phyloP scores from a whole-genome alignment of 2,797 vertebrate genomes.

The Falco concolor region DNA sequence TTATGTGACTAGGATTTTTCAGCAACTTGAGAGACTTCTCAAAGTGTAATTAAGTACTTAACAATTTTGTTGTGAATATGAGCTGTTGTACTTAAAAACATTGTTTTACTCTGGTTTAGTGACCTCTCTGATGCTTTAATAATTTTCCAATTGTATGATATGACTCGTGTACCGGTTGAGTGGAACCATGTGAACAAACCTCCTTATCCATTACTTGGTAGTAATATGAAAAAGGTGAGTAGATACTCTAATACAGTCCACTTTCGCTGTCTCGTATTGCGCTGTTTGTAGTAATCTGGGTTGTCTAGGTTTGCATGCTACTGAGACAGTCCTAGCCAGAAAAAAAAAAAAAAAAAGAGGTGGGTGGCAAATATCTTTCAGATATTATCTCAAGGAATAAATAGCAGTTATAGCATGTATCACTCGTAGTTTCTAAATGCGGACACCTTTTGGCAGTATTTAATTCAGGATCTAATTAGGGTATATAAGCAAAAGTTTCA shows the following conservation, averaged over 20 bases:
- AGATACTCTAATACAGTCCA: background rate
- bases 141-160: constrained; percentile 91
- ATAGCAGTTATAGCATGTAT: background rate
- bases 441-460: background rate
- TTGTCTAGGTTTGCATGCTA: background rate
- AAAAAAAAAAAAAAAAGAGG: too few species aligned
- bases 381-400: background rate
- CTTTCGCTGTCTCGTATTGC: background rate
- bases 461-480: background rate
- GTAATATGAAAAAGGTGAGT: constrained; percentile 92
- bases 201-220: constrained; percentile 84
- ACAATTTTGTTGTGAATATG: background rate
- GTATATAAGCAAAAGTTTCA: background rate
- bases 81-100: background rate
- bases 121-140: constrained; percentile 88
- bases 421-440: background rate
- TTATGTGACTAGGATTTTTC: background rate
- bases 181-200: constrained; percentile 89
- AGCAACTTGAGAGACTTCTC: background rate
- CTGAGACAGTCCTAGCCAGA: background rate
- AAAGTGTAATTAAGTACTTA: background rate
- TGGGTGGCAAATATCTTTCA: background rate
- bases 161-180: constrained; percentile 83
- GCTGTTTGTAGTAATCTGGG: background rate
- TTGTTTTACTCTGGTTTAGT: constrained; percentile 67